Evolutionary conservation across 2,888 invertebrate genomes (phyloP).

Genomic region (Drosophila anceps): DNA sequence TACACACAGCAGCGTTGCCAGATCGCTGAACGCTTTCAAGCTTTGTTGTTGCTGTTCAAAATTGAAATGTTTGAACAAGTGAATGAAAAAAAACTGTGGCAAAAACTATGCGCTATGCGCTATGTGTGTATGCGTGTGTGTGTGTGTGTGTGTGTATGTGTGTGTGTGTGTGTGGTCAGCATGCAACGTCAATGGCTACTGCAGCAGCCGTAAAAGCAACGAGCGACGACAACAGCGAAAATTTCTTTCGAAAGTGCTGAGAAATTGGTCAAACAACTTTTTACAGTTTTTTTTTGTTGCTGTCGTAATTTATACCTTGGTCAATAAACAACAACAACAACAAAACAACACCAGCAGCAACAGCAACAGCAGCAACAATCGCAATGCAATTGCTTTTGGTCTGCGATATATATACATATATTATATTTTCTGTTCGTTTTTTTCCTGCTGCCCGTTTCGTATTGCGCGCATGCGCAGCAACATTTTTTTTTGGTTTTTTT

Average conservation of each 20-base stretch:
- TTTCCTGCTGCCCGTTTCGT: slow-evolving; percentile 29
- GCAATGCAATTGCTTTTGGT: slow-evolving; percentile 30
- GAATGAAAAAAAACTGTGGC: slow-evolving; percentile 55
- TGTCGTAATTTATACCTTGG: slow-evolving; percentile 59
- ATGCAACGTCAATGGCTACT: slow-evolving; percentile 61
- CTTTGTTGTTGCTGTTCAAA: slow-evolving; percentile 28
- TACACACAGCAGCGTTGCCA: slow-evolving; percentile 47
- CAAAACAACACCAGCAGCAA: slow-evolving; percentile 10
- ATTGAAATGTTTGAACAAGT: slow-evolving; percentile 50
- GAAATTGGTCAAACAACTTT: slow-evolving; percentile 63
- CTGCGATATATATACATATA: not conserved
- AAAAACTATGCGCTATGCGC: slow-evolving; percentile 49
- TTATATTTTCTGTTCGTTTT: slow-evolving; percentile 5
- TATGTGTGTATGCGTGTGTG: slow-evolving; percentile 19
- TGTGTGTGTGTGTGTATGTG: slow-evolving; percentile 30
- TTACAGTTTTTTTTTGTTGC: slow-evolving; percentile 28
- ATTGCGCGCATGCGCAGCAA: slow-evolving; percentile 50
- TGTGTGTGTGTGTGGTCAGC: slow-evolving; percentile 45
- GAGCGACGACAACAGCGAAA: slow-evolving; percentile 43
- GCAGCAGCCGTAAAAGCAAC: slow-evolving; percentile 47
- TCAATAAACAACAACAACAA: slow-evolving; percentile 47
- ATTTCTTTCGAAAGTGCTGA: slow-evolving; percentile 75
- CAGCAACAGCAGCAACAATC: slow-evolving; percentile 14
- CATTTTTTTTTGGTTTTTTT: slow-evolving; percentile 12
- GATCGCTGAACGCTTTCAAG: slow-evolving; percentile 23